Evolutionary conservation across 2,888 invertebrate species (phyloP).

Genomic region (Ichneumoninae sp.): DNA sequence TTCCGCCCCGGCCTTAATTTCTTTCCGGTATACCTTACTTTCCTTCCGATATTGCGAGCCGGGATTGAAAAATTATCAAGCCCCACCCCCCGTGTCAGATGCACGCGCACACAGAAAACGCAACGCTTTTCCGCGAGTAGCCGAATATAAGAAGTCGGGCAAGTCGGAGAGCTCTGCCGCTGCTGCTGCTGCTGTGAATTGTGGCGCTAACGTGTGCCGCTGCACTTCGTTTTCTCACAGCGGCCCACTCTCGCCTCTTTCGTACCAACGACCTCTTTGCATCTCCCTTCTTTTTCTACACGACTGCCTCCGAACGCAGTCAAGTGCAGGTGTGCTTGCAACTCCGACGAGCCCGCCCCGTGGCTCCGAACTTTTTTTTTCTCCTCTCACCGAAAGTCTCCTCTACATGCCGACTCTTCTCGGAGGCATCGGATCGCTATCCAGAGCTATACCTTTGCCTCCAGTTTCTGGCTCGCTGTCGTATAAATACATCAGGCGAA

Average conservation of each 20-base stretch:
- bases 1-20: background rate
- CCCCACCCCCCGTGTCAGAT: slow-evolving; percentile 24
- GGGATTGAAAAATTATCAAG: slow-evolving; percentile 53
- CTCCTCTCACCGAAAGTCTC: slow-evolving; percentile 6
- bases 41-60: slow-evolving; percentile 39
- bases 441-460: slow-evolving; percentile 8
- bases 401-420: slow-evolving; percentile 22
- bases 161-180: slow-evolving; percentile 20
- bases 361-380: slow-evolving; percentile 39
- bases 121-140: slow-evolving; percentile 35
- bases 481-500: slow-evolving; percentile 36
- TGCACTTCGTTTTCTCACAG: slow-evolving; percentile 30
- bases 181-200: slow-evolving; percentile 53
- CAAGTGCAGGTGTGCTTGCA: slow-evolving; percentile 60
- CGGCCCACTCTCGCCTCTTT: slow-evolving; percentile 31
- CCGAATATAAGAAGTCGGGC: slow-evolving; percentile 26
- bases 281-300: slow-evolving; percentile 52
- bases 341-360: slow-evolving; percentile 27
- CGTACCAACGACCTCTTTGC: slow-evolving; percentile 52
- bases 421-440: slow-evolving; percentile 26
- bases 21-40: background rate
- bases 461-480: slow-evolving; percentile 8
- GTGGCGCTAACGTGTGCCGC: slow-evolving; percentile 52
- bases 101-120: slow-evolving; percentile 15
- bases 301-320: slow-evolving; percentile 58